Base-by-base conservation (phyloP, 2,888 invertebrate genomes). In the Cepaea hortensis region DNA sequence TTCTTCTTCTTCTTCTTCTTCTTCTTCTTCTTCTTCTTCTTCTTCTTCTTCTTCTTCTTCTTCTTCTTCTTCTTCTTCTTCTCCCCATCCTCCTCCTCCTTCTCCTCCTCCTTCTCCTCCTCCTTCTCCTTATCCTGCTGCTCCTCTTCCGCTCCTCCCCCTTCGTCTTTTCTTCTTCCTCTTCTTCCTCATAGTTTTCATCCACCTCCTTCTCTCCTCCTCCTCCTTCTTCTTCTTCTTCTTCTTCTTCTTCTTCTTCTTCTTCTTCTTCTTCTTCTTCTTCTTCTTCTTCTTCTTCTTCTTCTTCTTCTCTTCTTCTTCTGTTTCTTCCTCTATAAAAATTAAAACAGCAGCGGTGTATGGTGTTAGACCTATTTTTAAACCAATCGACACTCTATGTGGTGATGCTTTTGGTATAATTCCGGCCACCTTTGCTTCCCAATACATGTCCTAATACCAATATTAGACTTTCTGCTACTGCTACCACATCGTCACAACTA, bases 21-120 rank as follows among this genome's bases (percentile, higher is more conserved):
- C n/a, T 68, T n/a, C n/a, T n/a, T 62, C 62, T 81, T 61, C n/a
- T 61, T 81, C 81, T 81, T n/a, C 18, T n/a, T 55, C 62, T 81
- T 61, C 76, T 76, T 23, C 20, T 23, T 20, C 35, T 23, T 23
- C 76, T 23, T 76, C 35, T 76, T 76, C 76, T 76, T 76, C 76
- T 76, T 46, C 48, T 76, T 76, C 76, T 46, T 76, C 46, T 76
- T 48, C 48, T 48, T 46, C 76, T 76, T 23, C 35, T 23, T 48
- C 76, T 76, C 35, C 35, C 15, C 13, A 5, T 68, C 15, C n/a
- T n/a, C 13, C n/a, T 68, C 15, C 68, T 20, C 13, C n/a, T 20
- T 68, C 68, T 68, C 15, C n/a, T 68, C 13, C n/a, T 68, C 13
- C 20, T 68, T n/a, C n/a, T n/a, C 13, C 68, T 68, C 13, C n/a